These are phyloP conservation scores for Cheilosia variabilis DNA, from an alignment of 2,888 invertebrate genomes.

Conservation along the genomic window DNA sequence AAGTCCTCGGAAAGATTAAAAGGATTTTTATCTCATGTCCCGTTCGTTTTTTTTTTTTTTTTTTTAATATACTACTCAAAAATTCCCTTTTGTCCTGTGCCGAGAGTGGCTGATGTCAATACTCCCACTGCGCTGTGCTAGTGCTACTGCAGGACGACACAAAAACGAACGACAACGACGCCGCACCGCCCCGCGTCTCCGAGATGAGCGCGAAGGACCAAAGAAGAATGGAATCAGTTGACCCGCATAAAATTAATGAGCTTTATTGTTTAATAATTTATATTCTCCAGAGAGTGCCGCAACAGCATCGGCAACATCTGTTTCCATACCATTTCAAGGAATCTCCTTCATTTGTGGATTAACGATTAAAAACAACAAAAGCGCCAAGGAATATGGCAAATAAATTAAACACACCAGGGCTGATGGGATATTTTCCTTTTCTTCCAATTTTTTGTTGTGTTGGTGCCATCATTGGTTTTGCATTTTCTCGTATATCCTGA, in stretches of 20 bases:
- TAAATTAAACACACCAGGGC: slow-evolving; percentile 5
- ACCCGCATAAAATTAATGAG: slow-evolving; percentile 76
- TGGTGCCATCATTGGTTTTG: slow-evolving; percentile 55
- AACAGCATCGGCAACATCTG: slow-evolving; percentile 61
- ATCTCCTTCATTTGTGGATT: slow-evolving; percentile 55
- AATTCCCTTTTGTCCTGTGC: slow-evolving; percentile 66
- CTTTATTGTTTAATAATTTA: slow-evolving; percentile 75
- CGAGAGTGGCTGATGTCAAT: slow-evolving; percentile 63
- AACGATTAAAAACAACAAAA: slow-evolving; percentile 61
- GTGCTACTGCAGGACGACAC: slow-evolving; percentile 29
- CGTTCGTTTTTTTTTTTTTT: slow-evolving; percentile 34
- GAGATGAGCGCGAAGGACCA: slow-evolving; percentile 21
- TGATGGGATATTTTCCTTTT: not conserved
- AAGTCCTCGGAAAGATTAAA: slow-evolving; percentile 64
- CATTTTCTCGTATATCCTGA: slow-evolving; percentile 63
- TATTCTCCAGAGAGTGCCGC: slow-evolving; percentile 65
- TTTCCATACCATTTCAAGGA: slow-evolving; percentile 29
- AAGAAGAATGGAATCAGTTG: slow-evolving; percentile 69
- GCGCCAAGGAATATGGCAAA: not conserved
- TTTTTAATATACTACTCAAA: slow-evolving; percentile 62
- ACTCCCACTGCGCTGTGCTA: slow-evolving; percentile 2
- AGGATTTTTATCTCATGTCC: slow-evolving; percentile 71
- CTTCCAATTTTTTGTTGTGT: not conserved
- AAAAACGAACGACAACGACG: too few species aligned
- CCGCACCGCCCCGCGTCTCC: slow-evolving; percentile 36